Evolutionary conservation across 2,797 vertebrate species (phyloP), one percentile per base, ranked within the genome.

Genomic region (Gadopsis marmoratus): DNA sequence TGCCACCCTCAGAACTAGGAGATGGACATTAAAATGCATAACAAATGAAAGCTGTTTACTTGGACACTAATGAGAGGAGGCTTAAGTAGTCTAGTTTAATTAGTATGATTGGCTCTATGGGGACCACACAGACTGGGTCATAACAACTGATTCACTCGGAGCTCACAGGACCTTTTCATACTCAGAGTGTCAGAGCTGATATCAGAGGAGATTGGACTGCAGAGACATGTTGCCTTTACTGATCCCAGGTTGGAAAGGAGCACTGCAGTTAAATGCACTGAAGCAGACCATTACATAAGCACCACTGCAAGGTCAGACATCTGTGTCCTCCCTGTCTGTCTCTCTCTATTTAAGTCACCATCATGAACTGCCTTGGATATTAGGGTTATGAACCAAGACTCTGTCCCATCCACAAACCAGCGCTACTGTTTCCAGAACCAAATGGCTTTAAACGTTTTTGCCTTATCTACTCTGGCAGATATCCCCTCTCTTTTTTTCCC

Each of bases 21-120:
- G 95, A 94, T 94, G 95, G 92, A 94, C 95, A 97, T 97, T 97
- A 97, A 97, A 96, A 97, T 97, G 95, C 95, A 95, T 96, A 94
- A 95, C 96, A 96, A 96, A 96, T 96, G 96, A 97, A 96, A 88
- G 92, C 95, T 96, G 95, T 96, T 97, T 97, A 97, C 96, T 95
- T 85, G 94, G 94, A 93, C 95, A 88, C 94, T 97, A 96, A 97
- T 96, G 95, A 96, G 94, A 96, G 89, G 89, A 92, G 91, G 91
- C 95, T 95, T 95, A 94, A 94, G 95, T 96, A 94, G 95, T 92
- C 95, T 80, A 88, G 82, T 88, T 95, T 96, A 96, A 97, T 96
- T 95, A 94, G 92, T 91, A 88, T 93, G 89, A 93, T 90, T 91
- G 91, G 88, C 86, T 94, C 92, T 87, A 73, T 58, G 76, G 90